A percentile compares a stretch with the other conserved stretches of the same genome.
These are phyloP conservation scores for Macrocentrus cingulum DNA, from an alignment of 1,140 invertebrate species.

Conservation along the genomic window DNA sequence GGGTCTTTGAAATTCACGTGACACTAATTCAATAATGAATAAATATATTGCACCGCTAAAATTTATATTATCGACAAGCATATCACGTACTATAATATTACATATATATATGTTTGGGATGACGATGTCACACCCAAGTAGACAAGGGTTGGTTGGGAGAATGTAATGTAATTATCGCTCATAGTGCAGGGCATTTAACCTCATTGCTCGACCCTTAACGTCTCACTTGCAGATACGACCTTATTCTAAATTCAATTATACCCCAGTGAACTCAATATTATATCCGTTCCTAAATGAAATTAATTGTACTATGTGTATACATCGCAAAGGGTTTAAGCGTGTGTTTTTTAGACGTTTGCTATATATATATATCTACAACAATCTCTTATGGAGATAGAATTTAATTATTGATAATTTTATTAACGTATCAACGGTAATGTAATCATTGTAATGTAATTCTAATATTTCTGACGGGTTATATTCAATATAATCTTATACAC, in stretches of 20 bases:
- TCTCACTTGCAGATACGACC: slow-evolving; percentile 23
- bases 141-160: neutral
- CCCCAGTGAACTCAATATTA: slow-evolving; percentile 22
- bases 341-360: neutral
- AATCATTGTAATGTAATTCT: too few species aligned
- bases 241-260: slow-evolving; percentile 38
- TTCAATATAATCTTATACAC: too few species aligned
- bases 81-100: neutral
- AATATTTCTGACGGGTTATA: too few species aligned
- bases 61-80: too few species aligned
- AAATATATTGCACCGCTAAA: too few species aligned
- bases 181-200: slow-evolving; percentile 23
- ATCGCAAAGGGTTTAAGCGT: neutral
- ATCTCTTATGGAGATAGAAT: neutral
- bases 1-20: too few species aligned
- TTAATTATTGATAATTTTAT: slow-evolving; percentile 2
- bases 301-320: slow-evolving; percentile 19
- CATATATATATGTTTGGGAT: too few species aligned
- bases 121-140: slow-evolving; percentile 1
- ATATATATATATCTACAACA: slow-evolving; percentile 1
- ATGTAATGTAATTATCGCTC: slow-evolving; percentile 26
- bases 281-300: slow-evolving; percentile 5
- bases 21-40: too few species aligned
- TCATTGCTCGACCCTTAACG: slow-evolving; percentile 21
- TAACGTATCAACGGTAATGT: slow-evolving; percentile 1